Conservation (phyloP, 2,113 vertebrate species). For the Coptodon rendalli region DNA sequence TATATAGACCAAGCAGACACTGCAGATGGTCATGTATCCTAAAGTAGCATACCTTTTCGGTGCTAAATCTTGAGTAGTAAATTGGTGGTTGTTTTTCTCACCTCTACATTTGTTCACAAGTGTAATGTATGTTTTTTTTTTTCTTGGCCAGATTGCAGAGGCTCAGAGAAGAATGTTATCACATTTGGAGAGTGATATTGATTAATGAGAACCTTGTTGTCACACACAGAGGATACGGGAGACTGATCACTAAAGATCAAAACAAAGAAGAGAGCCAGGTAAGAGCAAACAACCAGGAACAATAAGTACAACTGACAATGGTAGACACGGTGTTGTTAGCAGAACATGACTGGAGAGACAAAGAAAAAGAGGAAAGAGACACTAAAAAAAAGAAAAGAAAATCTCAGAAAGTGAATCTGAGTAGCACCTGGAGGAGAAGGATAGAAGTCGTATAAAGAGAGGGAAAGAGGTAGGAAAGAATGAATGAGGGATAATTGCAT, state of each 20-base stretch:
- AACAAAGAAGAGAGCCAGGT: conserved; percentile 55
- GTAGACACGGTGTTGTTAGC: conserved; percentile 26
- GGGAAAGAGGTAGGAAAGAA: conserved; percentile 46
- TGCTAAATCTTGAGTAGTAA: neutral
- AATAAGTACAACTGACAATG: conserved; percentile 51
- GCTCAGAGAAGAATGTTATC: conserved; percentile 54
- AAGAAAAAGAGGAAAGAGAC: neutral
- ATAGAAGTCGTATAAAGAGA: conserved; percentile 12
- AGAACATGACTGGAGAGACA: conserved; percentile 18
- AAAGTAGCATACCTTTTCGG: neutral
- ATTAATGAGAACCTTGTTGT: conserved; percentile 65
- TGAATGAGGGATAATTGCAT: conserved; percentile 71
- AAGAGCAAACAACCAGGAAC: conserved; percentile 41
- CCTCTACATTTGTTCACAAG: neutral
- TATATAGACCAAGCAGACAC: neutral
- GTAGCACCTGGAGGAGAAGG: neutral
- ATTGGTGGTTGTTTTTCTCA: neutral
- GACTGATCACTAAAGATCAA: conserved; percentile 58
- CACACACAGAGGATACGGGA: conserved; percentile 37
- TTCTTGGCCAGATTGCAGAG: conserved; percentile 32
- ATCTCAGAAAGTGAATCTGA: neutral
- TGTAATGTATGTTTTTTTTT: neutral
- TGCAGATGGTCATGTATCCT: neutral
- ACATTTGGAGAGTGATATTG: conserved; percentile 60
- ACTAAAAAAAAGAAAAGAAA: neutral